Evolutionary conservation across 1,140 invertebrate species (phyloP), one percentile per base, ranked within the genome.

Genomic region (Pogonus chalceus): DNA sequence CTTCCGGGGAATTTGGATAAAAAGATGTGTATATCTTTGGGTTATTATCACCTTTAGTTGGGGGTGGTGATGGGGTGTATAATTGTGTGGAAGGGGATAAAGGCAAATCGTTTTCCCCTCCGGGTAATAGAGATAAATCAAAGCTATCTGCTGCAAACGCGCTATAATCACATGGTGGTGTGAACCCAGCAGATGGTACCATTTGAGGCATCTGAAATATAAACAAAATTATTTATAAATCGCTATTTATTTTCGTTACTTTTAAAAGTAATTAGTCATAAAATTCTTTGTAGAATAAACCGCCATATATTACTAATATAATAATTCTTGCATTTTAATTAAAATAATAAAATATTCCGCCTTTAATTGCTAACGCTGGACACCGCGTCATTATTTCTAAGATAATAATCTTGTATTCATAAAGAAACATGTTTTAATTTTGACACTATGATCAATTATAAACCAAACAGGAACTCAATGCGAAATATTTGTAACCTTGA

Each of bases 201-300:
- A 80, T 85, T 72, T 89, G 87, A 72, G 85, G 83, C 87, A 89
- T 89, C 87, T 89, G 81, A 24, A 74, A 53, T n/a, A 55, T 39
- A 51, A 47, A 53, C 22, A 21, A 20, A 39, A 24, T 49, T 47
- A 10, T 26, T 49, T n/a, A 12, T 10, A 18, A 53, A 10, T 12
- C 43, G n/a, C n/a, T 22, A 24, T 35, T 24, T 18, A 31, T 12
- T 24, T 23, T 23, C 52, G 4, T 12, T 47, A 47, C n/a, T n/a
- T n/a, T n/a, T n/a, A n/a, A n/a, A n/a, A n/a, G n/a, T n/a, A n/a
- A n/a, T n/a, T n/a, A n/a, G n/a, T n/a, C n/a, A n/a, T n/a, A n/a
- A n/a, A n/a, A n/a, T n/a, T n/a, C n/a, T n/a, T n/a, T n/a, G n/a
- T n/a, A n/a, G n/a, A 31, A 31, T 31, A 31, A 31, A 31, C 4